Base-by-base conservation (phyloP, 1,140 invertebrate genomes). In the Goniozus legneri region DNA sequence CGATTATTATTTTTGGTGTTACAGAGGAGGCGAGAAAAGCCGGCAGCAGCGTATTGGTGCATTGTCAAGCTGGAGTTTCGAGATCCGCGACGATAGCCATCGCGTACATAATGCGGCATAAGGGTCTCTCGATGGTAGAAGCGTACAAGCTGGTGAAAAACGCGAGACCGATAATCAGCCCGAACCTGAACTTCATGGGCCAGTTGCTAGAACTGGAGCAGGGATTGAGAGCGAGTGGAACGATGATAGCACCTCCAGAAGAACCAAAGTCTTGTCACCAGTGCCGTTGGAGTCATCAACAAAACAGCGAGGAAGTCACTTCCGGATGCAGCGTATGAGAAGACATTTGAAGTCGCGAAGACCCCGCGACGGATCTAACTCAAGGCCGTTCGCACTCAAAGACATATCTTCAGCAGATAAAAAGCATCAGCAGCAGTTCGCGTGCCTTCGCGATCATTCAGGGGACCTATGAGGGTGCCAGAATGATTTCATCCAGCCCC, bases 101-200 rank as follows among this genome's bases (percentile, higher is more conserved):
- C 58, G 93, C 93, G 8, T 97, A 95, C 76, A 82, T 97, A 50
- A 95, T 97, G 89, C 86, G 89, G 57, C 87, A 93, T 74, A 87
- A 88, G 57, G 82, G 84, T 36, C 71, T 94, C 64, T 84, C 84
- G n/a, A 90, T 94, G 80, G 80, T 91, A 19, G 91, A 96, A 58
- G 92, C 93, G 2, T 96, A 92, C 77, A 85, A 88, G 56, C 82
- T 87, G 61, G 93, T 97, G 27, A 93, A 95, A 67, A 81, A 81
- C 35, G 85, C 86, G 35, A 80, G 95, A 37, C 83, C 86, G 20
- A 96, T 97, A 68, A 96, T 98, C 58, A 95, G 92, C 36, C 94
- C 94, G 1, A 96, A 98, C 75, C 83, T 98, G 35, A 97, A 97
- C 68, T 98, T 98, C 75, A 94, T 98, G 86, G 92, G 88, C 8